Conservation (phyloP, 2,888 invertebrate genomes). For the Portevinia maculata region DNA sequence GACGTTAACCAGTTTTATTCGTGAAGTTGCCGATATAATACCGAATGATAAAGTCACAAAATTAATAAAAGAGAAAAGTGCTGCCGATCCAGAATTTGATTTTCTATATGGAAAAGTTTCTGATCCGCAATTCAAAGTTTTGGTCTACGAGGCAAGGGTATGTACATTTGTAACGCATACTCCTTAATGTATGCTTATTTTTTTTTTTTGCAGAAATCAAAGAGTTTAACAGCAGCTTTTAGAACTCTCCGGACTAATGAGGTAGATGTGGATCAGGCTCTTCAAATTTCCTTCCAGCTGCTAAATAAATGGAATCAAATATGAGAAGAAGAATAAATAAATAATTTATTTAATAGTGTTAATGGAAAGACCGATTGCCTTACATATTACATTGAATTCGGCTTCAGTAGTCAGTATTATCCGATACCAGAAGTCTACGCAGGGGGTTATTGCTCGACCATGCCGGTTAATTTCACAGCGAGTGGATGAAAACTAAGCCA, state of each 20-base stretch:
- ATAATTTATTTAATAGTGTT: neutral
- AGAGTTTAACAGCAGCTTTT: slow-evolving; percentile 16
- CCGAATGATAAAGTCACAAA: slow-evolving; percentile 40
- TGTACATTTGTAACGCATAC: neutral
- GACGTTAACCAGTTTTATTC: slow-evolving; percentile 35
- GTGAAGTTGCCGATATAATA: slow-evolving; percentile 40
- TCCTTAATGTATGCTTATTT: neutral
- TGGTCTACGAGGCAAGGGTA: slow-evolving; percentile 58
- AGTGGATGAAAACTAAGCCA: too few relatives aligned
- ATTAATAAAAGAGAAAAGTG: slow-evolving; percentile 30
- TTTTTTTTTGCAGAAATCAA: slow-evolving; percentile 21
- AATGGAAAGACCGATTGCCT: too few relatives aligned
- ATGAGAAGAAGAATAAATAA: neutral
- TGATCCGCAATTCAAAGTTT: slow-evolving; percentile 15
- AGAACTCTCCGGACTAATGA: slow-evolving; percentile 16
- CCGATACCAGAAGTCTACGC: too few relatives aligned
- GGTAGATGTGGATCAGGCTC: slow-evolving; percentile 40
- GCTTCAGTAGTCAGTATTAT: too few relatives aligned
- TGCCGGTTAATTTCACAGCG: too few relatives aligned
- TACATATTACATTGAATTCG: too few relatives aligned
- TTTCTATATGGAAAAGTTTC: slow-evolving; percentile 9
- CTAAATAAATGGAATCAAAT: slow-evolving; percentile 32
- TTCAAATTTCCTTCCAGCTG: slow-evolving; percentile 28
- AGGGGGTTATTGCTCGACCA: too few relatives aligned
- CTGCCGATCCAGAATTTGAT: slow-evolving; percentile 27